Evolutionary conservation across 2,888 invertebrate species (phyloP).

Genomic region (Geophilus truncorum): DNA sequence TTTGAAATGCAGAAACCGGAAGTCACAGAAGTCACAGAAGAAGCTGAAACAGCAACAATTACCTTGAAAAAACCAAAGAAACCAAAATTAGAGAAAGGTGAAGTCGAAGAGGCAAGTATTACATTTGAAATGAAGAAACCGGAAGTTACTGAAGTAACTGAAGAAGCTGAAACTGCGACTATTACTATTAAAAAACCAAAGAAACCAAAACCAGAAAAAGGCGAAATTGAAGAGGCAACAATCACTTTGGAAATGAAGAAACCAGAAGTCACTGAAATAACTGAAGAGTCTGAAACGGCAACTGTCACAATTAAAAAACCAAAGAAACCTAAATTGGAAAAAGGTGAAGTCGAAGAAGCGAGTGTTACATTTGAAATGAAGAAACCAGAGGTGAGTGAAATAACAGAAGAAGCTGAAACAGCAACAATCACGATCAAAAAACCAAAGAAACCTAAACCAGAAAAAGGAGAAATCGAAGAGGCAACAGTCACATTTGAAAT

Average conservation of each 20-base stretch:
- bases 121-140: conserved; percentile 10
- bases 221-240: background rate
- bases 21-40: conserved; percentile 14
- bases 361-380: conserved; percentile 17
- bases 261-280: background rate
- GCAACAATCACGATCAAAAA: conserved; percentile 16
- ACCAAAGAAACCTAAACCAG: conserved; percentile 21
- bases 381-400: background rate
- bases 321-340: background rate
- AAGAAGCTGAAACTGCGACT: background rate
- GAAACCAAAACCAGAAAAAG: background rate
- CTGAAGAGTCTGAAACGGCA: conserved; percentile 11
- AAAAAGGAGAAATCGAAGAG: background rate
- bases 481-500: background rate
- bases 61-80: conserved; percentile 32
- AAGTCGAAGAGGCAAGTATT: background rate
- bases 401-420: conserved; percentile 13
- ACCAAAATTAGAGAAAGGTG: background rate
- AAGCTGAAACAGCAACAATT: background rate
- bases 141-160: background rate
- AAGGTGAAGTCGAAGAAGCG: conserved; percentile 33
- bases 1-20: background rate
- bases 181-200: background rate
- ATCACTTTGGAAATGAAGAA: conserved; percentile 10
- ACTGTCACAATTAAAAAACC: background rate